Conservation (phyloP, 1,140 invertebrate genomes). For the Leptinotarsa defecta region DNA sequence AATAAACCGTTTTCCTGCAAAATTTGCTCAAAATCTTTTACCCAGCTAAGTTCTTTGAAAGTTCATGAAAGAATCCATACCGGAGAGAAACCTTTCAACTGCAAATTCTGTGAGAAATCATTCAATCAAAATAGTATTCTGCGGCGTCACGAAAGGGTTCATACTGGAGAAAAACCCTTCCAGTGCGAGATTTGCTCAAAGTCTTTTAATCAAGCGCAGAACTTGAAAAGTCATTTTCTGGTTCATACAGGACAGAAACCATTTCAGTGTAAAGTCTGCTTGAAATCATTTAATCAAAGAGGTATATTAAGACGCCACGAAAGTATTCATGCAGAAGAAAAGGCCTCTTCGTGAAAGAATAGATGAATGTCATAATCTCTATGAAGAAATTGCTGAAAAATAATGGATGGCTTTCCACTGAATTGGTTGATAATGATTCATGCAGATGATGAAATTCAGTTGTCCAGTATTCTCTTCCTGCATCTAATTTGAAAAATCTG, state of each 20-base stretch:
- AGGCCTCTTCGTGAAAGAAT: neutral
- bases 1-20: slow-evolving; percentile 57
- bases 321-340: neutral
- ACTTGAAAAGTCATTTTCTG: slow-evolving; percentile 59
- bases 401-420: no score
- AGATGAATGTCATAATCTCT: no score
- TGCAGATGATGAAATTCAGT: neutral
- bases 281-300: neutral
- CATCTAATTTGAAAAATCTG: no score
- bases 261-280: slow-evolving; percentile 54
- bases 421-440: neutral
- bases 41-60: neutral
- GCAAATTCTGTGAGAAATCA: slow-evolving; percentile 40
- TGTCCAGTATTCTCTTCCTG: neutral
- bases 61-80: slow-evolving; percentile 34
- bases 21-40: neutral
- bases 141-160: slow-evolving; percentile 73
- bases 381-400: no score
- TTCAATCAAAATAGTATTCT: slow-evolving; percentile 5
- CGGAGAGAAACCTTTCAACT: slow-evolving; percentile 33
- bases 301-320: neutral
- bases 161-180: slow-evolving; percentile 76
- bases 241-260: slow-evolving; percentile 61
- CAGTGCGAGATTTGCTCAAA: slow-evolving; percentile 68
- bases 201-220: slow-evolving; percentile 62